Percentiles rank a stretch among this genome's conserved stretches.
Conservation (phyloP, 2,888 invertebrate species). For the Lissonota sp. region DNA sequence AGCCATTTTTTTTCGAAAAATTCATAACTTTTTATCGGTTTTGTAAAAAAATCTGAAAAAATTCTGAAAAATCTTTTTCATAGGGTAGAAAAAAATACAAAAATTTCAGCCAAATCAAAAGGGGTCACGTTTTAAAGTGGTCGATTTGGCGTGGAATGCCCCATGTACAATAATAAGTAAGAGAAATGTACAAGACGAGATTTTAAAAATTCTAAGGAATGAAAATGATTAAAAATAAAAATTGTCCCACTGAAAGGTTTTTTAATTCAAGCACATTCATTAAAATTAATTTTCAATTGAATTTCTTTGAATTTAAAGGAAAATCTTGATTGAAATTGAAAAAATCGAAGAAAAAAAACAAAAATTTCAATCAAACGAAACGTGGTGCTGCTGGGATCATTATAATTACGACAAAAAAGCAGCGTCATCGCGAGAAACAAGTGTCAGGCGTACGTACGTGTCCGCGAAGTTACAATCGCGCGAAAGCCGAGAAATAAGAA, state of each 20-base stretch:
- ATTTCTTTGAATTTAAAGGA: background rate
- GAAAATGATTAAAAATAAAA: too few species aligned
- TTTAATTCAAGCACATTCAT: background rate
- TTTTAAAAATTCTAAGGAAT: too few species aligned
- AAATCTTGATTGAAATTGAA: background rate
- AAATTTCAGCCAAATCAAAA: too few species aligned
- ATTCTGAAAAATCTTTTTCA: too few species aligned
- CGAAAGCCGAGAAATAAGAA: slow-evolving; percentile 25
- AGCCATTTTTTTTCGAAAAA: background rate
- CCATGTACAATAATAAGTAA: too few species aligned
- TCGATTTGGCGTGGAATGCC: too few species aligned
- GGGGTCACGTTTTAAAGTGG: too few species aligned
- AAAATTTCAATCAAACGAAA: background rate
- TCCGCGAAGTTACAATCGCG: slow-evolving; percentile 24
- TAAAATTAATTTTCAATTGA: background rate
- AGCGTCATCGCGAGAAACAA: slow-evolving; percentile 4
- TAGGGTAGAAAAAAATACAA: too few species aligned
- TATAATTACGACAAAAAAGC: background rate
- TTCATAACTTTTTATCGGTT: too few species aligned
- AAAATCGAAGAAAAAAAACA: background rate
- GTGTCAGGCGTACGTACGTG: slow-evolving; percentile 25
- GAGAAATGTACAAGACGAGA: too few species aligned
- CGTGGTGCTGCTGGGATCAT: background rate
- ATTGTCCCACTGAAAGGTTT: background rate
- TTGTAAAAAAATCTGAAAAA: too few species aligned